These are phyloP conservation scores for Dryococelus australis DNA, from an alignment of 2,888 invertebrate species.

Conservation along the genomic window DNA sequence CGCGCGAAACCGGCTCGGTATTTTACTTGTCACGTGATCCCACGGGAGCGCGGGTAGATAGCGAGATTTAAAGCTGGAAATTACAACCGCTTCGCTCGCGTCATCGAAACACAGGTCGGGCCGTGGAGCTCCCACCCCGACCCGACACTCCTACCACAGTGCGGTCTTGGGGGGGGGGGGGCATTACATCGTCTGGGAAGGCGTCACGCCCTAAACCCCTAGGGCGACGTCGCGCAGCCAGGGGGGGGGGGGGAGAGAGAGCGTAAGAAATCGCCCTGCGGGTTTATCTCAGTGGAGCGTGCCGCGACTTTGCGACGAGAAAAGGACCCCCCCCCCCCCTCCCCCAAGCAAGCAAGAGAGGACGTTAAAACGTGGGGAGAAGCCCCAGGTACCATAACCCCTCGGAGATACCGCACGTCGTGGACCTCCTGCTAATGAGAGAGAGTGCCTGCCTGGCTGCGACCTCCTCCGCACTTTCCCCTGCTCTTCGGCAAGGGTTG, in stretches of 20 bases:
- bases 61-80: neutral
- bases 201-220: neutral
- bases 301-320: neutral
- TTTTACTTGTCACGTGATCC: neutral
- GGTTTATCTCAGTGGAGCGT: conserved; percentile 1
- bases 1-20: neutral
- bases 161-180: too few species aligned
- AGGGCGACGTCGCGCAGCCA: neutral
- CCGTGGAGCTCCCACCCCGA: too few species aligned
- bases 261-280: neutral
- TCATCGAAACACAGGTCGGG: neutral
- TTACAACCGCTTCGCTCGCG: neutral
- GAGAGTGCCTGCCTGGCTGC: neutral
- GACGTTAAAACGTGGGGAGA: neutral
- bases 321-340: neutral
- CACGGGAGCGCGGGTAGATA: neutral
- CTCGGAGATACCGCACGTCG: neutral
- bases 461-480: neutral
- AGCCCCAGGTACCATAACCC: neutral
- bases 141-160: too few species aligned
- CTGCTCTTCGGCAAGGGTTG: neutral
- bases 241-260: too few species aligned
- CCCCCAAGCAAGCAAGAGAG: too few species aligned
- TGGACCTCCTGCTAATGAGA: neutral
- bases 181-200: neutral